Evolutionary conservation across 2,797 vertebrate species (phyloP).

Genomic region (Danio choprae): DNA sequence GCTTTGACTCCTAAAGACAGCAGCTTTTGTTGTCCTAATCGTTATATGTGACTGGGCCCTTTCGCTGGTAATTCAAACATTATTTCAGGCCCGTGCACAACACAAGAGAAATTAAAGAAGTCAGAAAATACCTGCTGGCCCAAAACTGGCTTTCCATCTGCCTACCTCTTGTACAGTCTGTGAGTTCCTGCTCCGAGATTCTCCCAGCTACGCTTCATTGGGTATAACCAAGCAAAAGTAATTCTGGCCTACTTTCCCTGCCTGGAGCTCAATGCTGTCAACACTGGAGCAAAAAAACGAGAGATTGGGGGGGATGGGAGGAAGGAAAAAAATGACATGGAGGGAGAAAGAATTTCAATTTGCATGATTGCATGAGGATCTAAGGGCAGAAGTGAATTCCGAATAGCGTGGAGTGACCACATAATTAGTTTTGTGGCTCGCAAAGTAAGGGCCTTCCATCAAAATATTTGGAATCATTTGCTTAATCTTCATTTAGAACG

Average conservation of each 20-base stretch:
- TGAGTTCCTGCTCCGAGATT: slow-evolving; percentile 56
- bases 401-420: slow-evolving; percentile 45
- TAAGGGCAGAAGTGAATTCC: slow-evolving; percentile 1
- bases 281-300: slow-evolving; percentile 62
- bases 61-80: slow-evolving; percentile 65
- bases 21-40: slow-evolving; percentile 29
- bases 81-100: slow-evolving; percentile 61
- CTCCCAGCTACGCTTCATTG: slow-evolving; percentile 79
- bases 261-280: slow-evolving; percentile 71
- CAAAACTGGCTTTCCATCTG: slow-evolving; percentile 80
- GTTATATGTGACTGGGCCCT: slow-evolving; percentile 35
- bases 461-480: slow-evolving; percentile 61
- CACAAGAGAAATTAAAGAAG: slow-evolving; percentile 74
- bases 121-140: slow-evolving; percentile 81
- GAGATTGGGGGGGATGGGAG: slow-evolving; percentile 16
- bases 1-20: neutral
- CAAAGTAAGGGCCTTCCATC: slow-evolving; percentile 45
- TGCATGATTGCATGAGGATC: slow-evolving; percentile 55
- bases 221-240: slow-evolving; percentile 83
- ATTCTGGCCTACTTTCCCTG: slow-evolving; percentile 81
- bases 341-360: slow-evolving; percentile 51
- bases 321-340: slow-evolving; percentile 48
- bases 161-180: slow-evolving; percentile 66
- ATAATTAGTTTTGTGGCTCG: slow-evolving; percentile 53
- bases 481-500: slow-evolving; percentile 46